Conservation (phyloP, 2,113 vertebrate species). For the Coreoperca whiteheadi region DNA sequence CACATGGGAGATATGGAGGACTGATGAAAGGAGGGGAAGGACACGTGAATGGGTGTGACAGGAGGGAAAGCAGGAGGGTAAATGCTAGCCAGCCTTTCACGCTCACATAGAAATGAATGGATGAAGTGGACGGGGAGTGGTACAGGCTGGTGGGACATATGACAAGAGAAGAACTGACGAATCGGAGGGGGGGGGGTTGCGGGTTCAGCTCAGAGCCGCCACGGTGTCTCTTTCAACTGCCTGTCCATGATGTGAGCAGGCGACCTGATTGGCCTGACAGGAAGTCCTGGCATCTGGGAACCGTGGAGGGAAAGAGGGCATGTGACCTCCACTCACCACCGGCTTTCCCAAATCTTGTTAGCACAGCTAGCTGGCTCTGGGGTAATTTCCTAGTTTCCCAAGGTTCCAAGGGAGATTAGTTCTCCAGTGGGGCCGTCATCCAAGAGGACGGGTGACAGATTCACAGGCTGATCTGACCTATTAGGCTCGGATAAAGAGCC, state of each 20-base stretch:
- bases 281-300: constrained; percentile 79
- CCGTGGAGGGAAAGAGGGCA: constrained; percentile 75
- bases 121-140: background rate
- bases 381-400: constrained; percentile 83
- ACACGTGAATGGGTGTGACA: constrained; percentile 27
- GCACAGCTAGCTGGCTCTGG: constrained; percentile 74
- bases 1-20: background rate
- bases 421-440: constrained; percentile 69
- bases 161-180: constrained; percentile 26
- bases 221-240: constrained; percentile 56
- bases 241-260: constrained; percentile 42
- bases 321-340: constrained; percentile 83
- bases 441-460: constrained; percentile 82
- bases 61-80: constrained; percentile 32
- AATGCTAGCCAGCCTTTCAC: constrained; percentile 1
- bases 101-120: constrained; percentile 1
- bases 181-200: background rate
- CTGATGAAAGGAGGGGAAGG: background rate
- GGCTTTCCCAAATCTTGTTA: constrained; percentile 85
- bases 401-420: constrained; percentile 82
- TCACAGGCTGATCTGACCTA: constrained; percentile 84
- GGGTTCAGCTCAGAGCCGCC: constrained; percentile 48
- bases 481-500: constrained; percentile 82
- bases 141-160: constrained; percentile 40
- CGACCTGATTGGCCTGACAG: constrained; percentile 64